phyloP scores from a whole-genome alignment of 2,113 vertebrate genomes.

The Prionailurus bengalensis region DNA sequence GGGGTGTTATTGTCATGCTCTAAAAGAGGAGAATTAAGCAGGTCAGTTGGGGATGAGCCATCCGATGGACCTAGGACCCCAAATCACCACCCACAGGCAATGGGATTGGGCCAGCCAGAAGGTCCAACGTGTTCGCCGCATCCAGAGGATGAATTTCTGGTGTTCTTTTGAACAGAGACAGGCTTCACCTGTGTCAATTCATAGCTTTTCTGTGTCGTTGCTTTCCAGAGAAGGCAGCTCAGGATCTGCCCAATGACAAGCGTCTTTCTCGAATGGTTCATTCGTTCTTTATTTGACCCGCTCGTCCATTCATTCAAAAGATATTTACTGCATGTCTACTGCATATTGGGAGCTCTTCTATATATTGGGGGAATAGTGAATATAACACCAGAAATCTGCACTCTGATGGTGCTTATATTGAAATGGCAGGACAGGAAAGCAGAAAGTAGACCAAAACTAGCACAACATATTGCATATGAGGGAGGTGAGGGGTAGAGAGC shows the following conservation, averaged over 20 bases:
- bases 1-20: not conserved
- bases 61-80: not conserved
- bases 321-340: not conserved
- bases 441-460: not conserved
- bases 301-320: not conserved
- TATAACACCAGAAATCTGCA: too few relatives aligned
- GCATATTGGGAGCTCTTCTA: too few relatives aligned
- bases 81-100: not conserved
- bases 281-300: not conserved
- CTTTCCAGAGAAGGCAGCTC: not conserved
- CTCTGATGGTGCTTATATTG: not conserved
- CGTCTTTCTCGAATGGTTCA: not conserved
- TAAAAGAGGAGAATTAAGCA: not conserved
- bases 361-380: too few relatives aligned
- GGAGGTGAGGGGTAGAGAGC: not conserved
- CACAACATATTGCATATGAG: fast-evolving
- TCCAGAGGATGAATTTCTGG: not conserved
- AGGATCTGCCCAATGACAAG: fast-evolving
- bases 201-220: not conserved
- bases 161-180: not conserved
- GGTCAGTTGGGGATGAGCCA: not conserved
- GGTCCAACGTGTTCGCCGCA: fast-evolving
- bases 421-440: not conserved
- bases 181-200: not conserved
- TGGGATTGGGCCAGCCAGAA: not conserved